Base-by-base conservation (phyloP, 2,797 vertebrate species). In the Mus caroli region DNA sequence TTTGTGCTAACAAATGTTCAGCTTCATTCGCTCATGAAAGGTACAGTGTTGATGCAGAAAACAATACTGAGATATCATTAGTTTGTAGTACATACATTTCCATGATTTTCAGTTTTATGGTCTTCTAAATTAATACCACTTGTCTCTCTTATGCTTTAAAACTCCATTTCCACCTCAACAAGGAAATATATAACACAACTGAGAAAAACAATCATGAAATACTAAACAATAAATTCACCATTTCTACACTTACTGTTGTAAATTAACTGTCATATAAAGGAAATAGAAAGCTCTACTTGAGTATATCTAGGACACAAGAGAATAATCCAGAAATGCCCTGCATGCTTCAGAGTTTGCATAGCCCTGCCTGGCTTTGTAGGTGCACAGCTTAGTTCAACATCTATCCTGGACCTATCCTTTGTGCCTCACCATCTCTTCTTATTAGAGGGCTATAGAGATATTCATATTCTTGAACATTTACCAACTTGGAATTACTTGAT, bases 41-140 rank as follows among this genome's bases (percentile, higher is more conserved):
- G 6, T 54, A 37, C 46, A 34, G 20, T 15, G 19, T 1, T 78
- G 62, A 76, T n/a, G 43, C 13, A 60, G 10, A 92, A 94, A 82
- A 88, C 0, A 85, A 58, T 50, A 79, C 11, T 1, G 88, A 52
- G 2, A 60, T 9, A 8, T 75, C 31, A 64, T 86, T 79, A 71
- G 9, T 71, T 79, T 64, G 24, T n/a, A 43, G 52, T 76, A 78
- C n/a, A 17, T 85, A 40, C 2, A 92, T 69, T 92, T 85, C 1
- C 26, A 40, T 71, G 77, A 84, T 90, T 93, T 91, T 94, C 8
- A 13, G 5, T 75, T 82, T 95, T 77, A 88, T 43, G 60, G 46
- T 4, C 28, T 20, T 85, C 60, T 80, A 83, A 94, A 92, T 95
- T 90, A 92, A 95, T 92, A 77, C n/a, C 3, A 82, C n/a, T 77